These are phyloP conservation scores for Antennarius striatus DNA, from an alignment of 2,113 vertebrate genomes.

Conservation along the genomic window DNA sequence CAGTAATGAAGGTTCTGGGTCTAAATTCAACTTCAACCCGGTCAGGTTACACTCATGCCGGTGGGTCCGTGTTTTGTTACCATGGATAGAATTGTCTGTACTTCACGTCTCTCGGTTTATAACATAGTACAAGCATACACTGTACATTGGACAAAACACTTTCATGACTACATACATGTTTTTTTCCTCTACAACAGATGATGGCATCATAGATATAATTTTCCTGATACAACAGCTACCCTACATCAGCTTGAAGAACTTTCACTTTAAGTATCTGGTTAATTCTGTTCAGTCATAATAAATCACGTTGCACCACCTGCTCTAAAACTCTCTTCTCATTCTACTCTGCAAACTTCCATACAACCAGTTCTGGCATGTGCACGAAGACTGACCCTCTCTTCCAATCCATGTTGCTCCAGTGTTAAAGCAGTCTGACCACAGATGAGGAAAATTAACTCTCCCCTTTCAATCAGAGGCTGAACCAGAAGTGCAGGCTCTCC, in stretches of 20 bases:
- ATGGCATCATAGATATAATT: no score
- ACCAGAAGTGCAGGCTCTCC: conserved; percentile 89
- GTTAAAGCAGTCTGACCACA: conserved; percentile 53
- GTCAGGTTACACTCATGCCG: no score
- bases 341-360: conserved; percentile 9
- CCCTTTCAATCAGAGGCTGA: conserved; percentile 85
- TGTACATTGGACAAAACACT: no score
- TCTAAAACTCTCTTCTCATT: conserved; percentile 8
- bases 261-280: neutral
- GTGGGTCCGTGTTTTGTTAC: no score
- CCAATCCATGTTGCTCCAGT: conserved; percentile 36
- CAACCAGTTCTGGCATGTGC: conserved; percentile 14
- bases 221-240: no score
- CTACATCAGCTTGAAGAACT: neutral
- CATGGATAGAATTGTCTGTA: no score
- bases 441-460: conserved; percentile 53
- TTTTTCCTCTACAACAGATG: no score
- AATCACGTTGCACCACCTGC: neutral
- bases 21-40: no score
- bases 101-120: no score
- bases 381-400: conserved; percentile 1
- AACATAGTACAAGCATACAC: no score
- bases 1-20: no score
- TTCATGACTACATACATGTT: no score
- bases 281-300: neutral